A percentile compares a stretch with the other conserved stretches of the same genome.
Conservation (phyloP, 2,888 invertebrate genomes). For the Drosophila cognata region DNA sequence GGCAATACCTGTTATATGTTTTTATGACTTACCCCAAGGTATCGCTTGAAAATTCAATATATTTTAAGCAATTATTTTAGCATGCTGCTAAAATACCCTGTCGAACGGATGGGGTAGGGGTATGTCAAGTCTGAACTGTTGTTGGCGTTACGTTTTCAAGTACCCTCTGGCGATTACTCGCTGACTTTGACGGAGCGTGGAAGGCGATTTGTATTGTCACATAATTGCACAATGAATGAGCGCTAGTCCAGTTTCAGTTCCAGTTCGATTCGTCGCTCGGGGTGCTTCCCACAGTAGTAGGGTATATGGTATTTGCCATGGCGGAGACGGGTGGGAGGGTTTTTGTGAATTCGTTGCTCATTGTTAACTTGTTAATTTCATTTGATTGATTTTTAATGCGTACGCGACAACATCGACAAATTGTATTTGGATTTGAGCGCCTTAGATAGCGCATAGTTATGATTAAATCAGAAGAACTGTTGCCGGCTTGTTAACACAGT, state of each 20-base stretch:
- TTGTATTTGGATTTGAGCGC: constrained; percentile 43
- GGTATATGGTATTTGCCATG: not conserved
- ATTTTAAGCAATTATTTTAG: not conserved
- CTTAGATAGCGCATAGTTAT: constrained; percentile 67
- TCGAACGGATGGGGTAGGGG: not conserved
- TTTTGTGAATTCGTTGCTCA: constrained; percentile 29
- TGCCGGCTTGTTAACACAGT: constrained; percentile 7
- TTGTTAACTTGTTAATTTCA: constrained; percentile 83
- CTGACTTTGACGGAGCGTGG: constrained; percentile 43
- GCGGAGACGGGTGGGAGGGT: not conserved
- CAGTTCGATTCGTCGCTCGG: constrained; percentile 50
- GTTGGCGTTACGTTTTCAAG: constrained; percentile 31
- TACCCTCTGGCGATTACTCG: constrained; percentile 44
- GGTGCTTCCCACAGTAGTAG: constrained; percentile 71
- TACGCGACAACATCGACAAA: constrained; percentile 48
- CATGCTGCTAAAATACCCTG: constrained; percentile 15
- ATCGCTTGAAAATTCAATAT: not conserved
- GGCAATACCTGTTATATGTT: not conserved
- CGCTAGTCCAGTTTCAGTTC: constrained; percentile 23
- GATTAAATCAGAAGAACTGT: constrained; percentile 68
- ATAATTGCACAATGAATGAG: constrained; percentile 73
- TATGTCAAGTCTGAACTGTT: not conserved
- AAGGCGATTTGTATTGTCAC: constrained; percentile 46
- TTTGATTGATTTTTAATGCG: constrained; percentile 81
- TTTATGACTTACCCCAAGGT: not conserved